A percentile compares a stretch with the other conserved stretches of the same genome.
phyloP scores from a whole-genome alignment of 1,140 invertebrate species.

The Drosophila bocki region DNA sequence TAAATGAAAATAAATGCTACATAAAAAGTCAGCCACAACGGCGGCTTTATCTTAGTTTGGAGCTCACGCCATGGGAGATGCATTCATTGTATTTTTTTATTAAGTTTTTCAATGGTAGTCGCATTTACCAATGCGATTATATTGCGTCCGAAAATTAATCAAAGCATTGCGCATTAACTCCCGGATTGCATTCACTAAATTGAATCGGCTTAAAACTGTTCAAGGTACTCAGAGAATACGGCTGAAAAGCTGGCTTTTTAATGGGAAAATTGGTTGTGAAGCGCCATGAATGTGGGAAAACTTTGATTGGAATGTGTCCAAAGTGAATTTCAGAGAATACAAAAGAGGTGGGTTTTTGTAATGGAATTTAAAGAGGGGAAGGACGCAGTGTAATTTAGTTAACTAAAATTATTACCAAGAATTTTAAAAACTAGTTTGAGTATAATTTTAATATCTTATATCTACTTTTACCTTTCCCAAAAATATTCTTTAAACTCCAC shows the following conservation, averaged over 20 bases:
- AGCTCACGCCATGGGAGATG: conserved; percentile 36
- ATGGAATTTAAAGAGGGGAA: neutral
- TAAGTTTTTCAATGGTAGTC: conserved; percentile 12
- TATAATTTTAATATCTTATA: too few relatives aligned
- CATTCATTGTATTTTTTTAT: conserved; percentile 7
- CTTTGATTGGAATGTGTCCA: neutral
- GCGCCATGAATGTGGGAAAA: conserved; percentile 7
- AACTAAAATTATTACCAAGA: neutral
- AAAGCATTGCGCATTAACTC: conserved; percentile 44
- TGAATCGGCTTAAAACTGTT: conserved; percentile 47
- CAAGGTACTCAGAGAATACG: conserved; percentile 2
- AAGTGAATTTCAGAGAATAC: neutral
- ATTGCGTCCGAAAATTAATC: conserved; percentile 38
- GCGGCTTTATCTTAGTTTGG: conserved; percentile 61
- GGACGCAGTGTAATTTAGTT: neutral
- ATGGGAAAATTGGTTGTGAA: conserved; percentile 24
- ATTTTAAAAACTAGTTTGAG: neutral
- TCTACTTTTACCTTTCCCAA: neutral
- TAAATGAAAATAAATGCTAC: conserved; percentile 62
- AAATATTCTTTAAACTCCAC: neutral
- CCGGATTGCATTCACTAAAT: conserved; percentile 46
- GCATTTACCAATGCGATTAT: conserved; percentile 36
- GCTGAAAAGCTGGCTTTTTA: conserved; percentile 13
- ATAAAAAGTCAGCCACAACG: conserved; percentile 33
- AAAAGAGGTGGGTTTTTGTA: neutral